phyloP scores from a whole-genome alignment of 2,888 invertebrate genomes.

The Euplagia quadripunctaria region DNA sequence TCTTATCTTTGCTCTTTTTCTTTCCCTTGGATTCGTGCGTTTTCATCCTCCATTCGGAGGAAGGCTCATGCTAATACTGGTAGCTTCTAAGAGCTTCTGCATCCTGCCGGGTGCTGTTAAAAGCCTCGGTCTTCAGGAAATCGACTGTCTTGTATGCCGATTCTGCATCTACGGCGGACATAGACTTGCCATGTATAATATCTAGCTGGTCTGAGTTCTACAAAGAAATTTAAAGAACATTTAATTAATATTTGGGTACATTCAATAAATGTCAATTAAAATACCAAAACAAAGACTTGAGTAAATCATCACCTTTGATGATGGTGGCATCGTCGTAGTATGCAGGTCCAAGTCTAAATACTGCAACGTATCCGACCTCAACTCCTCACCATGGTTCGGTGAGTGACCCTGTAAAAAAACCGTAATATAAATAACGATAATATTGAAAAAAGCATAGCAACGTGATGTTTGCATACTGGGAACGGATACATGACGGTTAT shows the following conservation, averaged over 20 bases:
- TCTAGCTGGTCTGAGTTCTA: slow-evolving; percentile 57
- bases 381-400: slow-evolving; percentile 41
- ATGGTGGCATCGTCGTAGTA: slow-evolving; percentile 71
- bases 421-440: neutral
- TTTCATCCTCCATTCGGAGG: neutral
- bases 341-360: slow-evolving; percentile 96
- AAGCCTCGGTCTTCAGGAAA: slow-evolving; percentile 97
- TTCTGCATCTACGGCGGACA: slow-evolving; percentile 66
- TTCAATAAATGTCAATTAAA: no score
- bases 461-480: no score
- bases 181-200: slow-evolving; percentile 66
- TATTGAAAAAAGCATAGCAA: no score
- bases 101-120: slow-evolving; percentile 94
- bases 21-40: accelerated
- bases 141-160: slow-evolving; percentile 97
- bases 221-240: slow-evolving; percentile 16
- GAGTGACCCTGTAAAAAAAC: slow-evolving; percentile 19
- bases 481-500: no score
- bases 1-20: neutral
- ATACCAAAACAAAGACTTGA: neutral
- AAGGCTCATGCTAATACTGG: slow-evolving; percentile 35
- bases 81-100: slow-evolving; percentile 89
- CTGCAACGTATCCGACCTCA: slow-evolving; percentile 83
- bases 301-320: slow-evolving; percentile 57
- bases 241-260: no score